Conservation (phyloP, 2,888 invertebrate species). For the Heliconius ismenius region DNA sequence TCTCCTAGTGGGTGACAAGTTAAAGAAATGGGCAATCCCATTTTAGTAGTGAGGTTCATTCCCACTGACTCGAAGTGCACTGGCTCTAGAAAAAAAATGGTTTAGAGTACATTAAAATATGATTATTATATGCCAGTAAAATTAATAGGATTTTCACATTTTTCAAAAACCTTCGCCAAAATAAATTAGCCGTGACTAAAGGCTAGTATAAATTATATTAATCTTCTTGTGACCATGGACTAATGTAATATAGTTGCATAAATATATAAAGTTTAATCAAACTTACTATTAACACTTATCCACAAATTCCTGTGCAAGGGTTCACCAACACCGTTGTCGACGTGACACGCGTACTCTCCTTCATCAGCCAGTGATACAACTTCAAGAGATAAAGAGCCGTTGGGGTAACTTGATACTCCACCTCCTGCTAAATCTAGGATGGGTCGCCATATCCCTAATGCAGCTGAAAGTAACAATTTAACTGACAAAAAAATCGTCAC, state of each 20-base stretch:
- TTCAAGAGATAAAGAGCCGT: slow-evolving; percentile 75
- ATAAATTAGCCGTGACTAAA: no score
- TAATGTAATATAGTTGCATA: no score
- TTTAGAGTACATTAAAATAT: neutral
- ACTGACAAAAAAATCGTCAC: neutral
- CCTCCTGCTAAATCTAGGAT: slow-evolving; percentile 76
- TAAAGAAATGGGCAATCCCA: slow-evolving; percentile 87
- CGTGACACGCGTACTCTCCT: slow-evolving; percentile 76
- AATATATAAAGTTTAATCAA: neutral
- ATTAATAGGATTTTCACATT: no score
- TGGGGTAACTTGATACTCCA: slow-evolving; percentile 73
- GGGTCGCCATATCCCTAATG: slow-evolving; percentile 76
- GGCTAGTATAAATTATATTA: no score
- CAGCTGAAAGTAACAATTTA: slow-evolving; percentile 58
- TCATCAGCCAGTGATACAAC: slow-evolving; percentile 75
- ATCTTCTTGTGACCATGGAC: no score
- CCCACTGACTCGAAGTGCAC: slow-evolving; percentile 88
- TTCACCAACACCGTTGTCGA: slow-evolving; percentile 76
- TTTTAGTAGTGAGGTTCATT: slow-evolving; percentile 88
- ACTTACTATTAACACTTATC: slow-evolving; percentile 80
- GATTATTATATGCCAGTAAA: no score
- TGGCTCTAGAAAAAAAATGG: slow-evolving; percentile 82
- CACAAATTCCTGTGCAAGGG: slow-evolving; percentile 73
- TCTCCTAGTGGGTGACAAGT: slow-evolving; percentile 90
- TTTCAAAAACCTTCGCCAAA: no score